Evolutionary conservation across 2,888 invertebrate genomes (phyloP).

Genomic region (Bedellia somnulentella): DNA sequence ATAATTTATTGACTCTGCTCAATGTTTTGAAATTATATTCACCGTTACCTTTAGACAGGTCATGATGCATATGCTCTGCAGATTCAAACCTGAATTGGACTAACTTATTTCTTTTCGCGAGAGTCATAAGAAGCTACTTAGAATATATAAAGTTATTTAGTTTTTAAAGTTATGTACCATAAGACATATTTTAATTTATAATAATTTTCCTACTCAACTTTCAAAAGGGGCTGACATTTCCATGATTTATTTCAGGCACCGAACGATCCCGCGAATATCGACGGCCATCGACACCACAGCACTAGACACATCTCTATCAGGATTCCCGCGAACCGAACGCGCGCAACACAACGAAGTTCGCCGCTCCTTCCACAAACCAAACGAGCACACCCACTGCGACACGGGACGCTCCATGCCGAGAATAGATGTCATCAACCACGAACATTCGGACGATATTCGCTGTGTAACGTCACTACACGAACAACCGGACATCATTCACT

Average conservation of each 20-base stretch:
- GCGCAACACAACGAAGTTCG: constrained; percentile 34
- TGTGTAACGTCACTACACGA: not conserved
- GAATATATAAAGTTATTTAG: no score
- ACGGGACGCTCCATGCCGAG: constrained; percentile 50
- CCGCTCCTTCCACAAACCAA: constrained; percentile 48
- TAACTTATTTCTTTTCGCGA: no score
- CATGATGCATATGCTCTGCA: no score
- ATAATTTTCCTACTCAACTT: no score
- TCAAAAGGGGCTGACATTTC: no score
- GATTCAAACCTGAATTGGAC: no score
- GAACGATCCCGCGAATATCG: constrained; percentile 49
- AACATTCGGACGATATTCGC: not conserved
- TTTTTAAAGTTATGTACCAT: no score
- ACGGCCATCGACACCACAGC: constrained; percentile 26
- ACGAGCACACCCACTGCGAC: constrained; percentile 31
- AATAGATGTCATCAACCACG: not conserved
- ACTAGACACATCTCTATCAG: constrained; percentile 20
- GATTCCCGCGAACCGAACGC: constrained; percentile 27
- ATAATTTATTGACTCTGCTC: no score
- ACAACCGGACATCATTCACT: not conserved
- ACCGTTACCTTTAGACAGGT: no score
- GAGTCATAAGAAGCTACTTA: no score
- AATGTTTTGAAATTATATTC: no score
- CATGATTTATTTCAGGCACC: constrained; percentile 23
- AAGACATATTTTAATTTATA: no score